Evolutionary conservation across 2,888 invertebrate species (phyloP).

Genomic region (Thelaira solivaga): DNA sequence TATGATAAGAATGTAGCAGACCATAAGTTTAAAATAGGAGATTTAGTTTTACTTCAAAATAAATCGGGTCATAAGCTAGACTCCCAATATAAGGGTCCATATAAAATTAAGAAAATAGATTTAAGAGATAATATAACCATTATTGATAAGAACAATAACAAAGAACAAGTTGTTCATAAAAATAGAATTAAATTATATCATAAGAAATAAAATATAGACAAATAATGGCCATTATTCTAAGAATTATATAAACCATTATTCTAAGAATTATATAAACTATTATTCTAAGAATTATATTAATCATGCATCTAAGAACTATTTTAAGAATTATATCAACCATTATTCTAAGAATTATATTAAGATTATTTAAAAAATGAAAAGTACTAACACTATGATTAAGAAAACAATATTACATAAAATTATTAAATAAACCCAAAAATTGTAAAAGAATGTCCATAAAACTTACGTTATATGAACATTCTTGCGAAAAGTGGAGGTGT

Average conservation of each 20-base stretch:
- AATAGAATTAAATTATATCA: neutral
- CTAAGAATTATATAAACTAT: too few relatives aligned
- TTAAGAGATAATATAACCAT: neutral
- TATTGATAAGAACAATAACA: neutral
- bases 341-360: too few relatives aligned
- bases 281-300: too few relatives aligned
- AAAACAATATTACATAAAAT: too few relatives aligned
- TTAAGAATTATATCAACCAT: too few relatives aligned
- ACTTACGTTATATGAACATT: neutral
- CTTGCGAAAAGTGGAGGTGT: neutral
- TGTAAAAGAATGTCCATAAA: too few relatives aligned
- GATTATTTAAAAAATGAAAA: too few relatives aligned
- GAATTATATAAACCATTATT: too few relatives aligned
- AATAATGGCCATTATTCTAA: too few relatives aligned
- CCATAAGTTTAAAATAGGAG: neutral
- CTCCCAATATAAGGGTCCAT: neutral
- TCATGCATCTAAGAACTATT: too few relatives aligned
- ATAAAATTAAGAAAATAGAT: neutral
- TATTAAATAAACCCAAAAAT: too few relatives aligned
- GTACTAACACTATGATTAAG: too few relatives aligned
- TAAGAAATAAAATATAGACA: neutral
- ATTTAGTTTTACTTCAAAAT: neutral
- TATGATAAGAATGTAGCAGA: neutral
- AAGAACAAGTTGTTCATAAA: neutral
- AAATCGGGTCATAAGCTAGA: neutral